Evolutionary conservation across 2,113 vertebrate genomes (phyloP).

Genomic region (Apodemus sylvaticus): DNA sequence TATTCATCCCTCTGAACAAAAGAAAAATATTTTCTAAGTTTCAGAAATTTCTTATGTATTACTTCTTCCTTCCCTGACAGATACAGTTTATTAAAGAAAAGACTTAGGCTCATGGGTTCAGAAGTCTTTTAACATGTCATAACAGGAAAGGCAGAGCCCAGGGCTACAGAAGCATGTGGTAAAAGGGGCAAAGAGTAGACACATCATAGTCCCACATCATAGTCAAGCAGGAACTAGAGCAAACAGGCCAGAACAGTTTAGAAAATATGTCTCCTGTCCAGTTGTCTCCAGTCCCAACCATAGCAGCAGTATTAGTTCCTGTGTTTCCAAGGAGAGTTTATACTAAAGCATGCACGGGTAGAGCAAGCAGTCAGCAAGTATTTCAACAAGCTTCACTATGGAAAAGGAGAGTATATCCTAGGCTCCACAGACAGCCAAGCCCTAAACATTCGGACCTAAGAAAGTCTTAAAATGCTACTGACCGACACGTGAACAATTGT

Average conservation of each 20-base stretch:
- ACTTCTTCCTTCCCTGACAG: neutral
- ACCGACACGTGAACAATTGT: neutral
- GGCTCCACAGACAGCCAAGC: neutral
- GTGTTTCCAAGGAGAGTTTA: neutral
- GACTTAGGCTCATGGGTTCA: neutral
- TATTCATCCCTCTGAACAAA: neutral
- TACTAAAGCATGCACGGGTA: neutral
- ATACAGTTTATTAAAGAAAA: neutral
- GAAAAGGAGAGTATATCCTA: neutral
- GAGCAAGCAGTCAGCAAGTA: no score
- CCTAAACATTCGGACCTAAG: neutral
- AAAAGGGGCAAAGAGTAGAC: no score
- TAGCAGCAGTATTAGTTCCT: neutral
- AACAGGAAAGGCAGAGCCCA: neutral
- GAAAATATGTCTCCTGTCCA: neutral
- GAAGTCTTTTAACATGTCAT: neutral
- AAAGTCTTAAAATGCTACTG: neutral
- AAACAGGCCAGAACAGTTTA: neutral
- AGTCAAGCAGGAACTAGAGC: neutral
- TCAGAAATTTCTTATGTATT: neutral
- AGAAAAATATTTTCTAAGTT: neutral
- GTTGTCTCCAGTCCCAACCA: neutral
- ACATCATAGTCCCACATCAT: no score
- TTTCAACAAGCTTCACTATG: neutral
- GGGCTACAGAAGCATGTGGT: no score